These are phyloP conservation scores for Entomobrya multifasciata DNA, from an alignment of 2,888 invertebrate species.

Conservation along the genomic window DNA sequence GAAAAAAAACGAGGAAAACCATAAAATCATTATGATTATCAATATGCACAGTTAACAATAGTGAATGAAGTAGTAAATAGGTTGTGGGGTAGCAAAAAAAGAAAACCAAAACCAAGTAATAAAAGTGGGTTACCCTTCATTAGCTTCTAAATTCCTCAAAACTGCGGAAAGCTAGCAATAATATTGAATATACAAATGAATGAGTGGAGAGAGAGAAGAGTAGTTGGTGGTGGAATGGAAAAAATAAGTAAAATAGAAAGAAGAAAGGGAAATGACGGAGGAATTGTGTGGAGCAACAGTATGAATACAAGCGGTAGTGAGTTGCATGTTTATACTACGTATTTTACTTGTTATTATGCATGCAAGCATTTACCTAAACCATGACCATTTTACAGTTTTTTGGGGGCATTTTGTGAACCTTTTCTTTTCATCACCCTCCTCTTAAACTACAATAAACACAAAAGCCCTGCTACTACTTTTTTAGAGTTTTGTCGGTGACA, in stretches of 20 bases:
- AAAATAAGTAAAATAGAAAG: background rate
- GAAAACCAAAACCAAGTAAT: constrained; percentile 58
- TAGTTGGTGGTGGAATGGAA: background rate
- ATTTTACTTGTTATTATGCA: constrained; percentile 29
- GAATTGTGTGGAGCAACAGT: constrained; percentile 12
- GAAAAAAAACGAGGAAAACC: constrained; percentile 36
- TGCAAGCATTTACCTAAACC: constrained; percentile 57
- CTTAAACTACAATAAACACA: constrained; percentile 7
- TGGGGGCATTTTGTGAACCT: constrained; percentile 54
- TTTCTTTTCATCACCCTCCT: constrained; percentile 68
- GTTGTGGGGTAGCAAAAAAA: constrained; percentile 12
- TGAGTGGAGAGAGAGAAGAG: background rate
- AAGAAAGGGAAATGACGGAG: background rate
- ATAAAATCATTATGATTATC: constrained; percentile 18
- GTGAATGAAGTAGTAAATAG: background rate
- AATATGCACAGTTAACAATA: constrained; percentile 13
- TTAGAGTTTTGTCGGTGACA: background rate
- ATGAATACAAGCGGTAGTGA: background rate
- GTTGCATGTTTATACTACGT: no score
- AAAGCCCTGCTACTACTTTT: background rate
- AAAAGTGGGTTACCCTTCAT: constrained; percentile 71
- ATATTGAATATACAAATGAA: constrained; percentile 33
- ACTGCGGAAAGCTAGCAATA: constrained; percentile 54
- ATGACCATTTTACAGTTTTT: constrained; percentile 43
- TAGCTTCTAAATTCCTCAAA: constrained; percentile 62